These are phyloP conservation scores for Rapana venosa DNA, from an alignment of 2,888 invertebrate species.

Conservation along the genomic window DNA sequence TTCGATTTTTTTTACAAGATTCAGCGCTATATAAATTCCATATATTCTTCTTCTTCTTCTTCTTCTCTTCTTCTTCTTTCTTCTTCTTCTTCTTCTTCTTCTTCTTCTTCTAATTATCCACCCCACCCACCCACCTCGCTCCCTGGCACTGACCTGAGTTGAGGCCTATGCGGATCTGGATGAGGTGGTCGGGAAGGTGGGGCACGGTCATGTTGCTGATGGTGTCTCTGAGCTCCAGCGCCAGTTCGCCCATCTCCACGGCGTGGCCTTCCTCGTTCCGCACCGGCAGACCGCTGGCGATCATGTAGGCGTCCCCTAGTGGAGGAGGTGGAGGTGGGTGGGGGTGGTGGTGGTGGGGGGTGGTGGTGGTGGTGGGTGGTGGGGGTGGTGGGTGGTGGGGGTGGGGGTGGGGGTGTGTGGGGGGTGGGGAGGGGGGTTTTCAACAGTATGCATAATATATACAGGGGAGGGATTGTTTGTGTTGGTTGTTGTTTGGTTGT, in stretches of 20 bases:
- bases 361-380: too few species aligned
- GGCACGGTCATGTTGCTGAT: conserved; percentile 68
- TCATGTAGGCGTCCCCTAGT: conserved; percentile 74
- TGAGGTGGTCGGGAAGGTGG: conserved; percentile 62
- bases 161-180: conserved; percentile 69
- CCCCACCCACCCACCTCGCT: not conserved
- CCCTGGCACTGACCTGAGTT: conserved; percentile 44
- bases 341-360: too few species aligned
- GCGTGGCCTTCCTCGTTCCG: conserved; percentile 69
- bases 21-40: too few species aligned
- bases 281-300: conserved; percentile 70
- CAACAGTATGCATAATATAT: too few species aligned
- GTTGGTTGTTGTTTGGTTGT: too few species aligned
- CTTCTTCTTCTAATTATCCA: not conserved
- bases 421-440: too few species aligned
- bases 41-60: not conserved
- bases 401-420: too few species aligned
- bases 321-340: too few species aligned
- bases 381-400: too few species aligned
- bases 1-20: not conserved
- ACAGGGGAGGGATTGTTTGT: too few species aligned
- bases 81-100: not conserved
- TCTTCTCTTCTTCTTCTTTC: conserved; percentile 22
- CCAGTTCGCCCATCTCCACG: conserved; percentile 69
- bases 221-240: conserved; percentile 65